Conservation (phyloP, 1,140 invertebrate species). For the Orussus abietinus region DNA sequence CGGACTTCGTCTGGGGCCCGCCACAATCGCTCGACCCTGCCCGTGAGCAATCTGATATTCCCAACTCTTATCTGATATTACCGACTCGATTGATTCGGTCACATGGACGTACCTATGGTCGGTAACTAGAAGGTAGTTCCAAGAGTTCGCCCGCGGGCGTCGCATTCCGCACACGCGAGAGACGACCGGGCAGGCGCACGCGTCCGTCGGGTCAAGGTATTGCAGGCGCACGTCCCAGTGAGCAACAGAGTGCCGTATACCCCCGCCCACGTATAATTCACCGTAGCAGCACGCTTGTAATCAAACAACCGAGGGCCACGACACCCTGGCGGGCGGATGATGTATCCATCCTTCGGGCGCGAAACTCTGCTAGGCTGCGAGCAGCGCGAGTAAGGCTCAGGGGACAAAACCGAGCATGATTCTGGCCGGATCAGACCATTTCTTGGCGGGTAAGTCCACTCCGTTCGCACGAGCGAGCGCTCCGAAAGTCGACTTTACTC, state of each 20-base stretch:
- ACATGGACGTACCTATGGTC: too few relatives aligned
- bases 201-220: conserved; percentile 26
- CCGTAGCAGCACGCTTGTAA: conserved; percentile 44
- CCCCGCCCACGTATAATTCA: conserved; percentile 50
- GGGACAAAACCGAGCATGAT: conserved; percentile 40
- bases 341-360: conserved; percentile 28
- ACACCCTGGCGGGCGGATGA: conserved; percentile 28
- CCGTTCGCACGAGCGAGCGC: too few relatives aligned
- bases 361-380: conserved; percentile 24
- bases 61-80: too few relatives aligned
- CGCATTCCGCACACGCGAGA: too few relatives aligned
- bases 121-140: too few relatives aligned
- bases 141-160: too few relatives aligned
- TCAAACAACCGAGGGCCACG: conserved; percentile 32
- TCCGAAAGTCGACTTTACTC: too few relatives aligned
- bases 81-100: too few relatives aligned
- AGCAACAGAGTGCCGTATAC: conserved; percentile 51
- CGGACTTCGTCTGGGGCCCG: too few relatives aligned
- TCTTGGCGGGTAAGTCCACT: conserved; percentile 54
- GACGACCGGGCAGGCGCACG: conserved; percentile 28
- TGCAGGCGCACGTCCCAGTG: conserved; percentile 39
- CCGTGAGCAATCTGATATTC: too few relatives aligned
- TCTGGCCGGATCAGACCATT: conserved; percentile 54
- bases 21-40: too few relatives aligned
- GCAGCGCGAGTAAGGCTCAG: conserved; percentile 27